Conservation (phyloP, 2,888 invertebrate species). For the Drosophila acutilabella region DNA sequence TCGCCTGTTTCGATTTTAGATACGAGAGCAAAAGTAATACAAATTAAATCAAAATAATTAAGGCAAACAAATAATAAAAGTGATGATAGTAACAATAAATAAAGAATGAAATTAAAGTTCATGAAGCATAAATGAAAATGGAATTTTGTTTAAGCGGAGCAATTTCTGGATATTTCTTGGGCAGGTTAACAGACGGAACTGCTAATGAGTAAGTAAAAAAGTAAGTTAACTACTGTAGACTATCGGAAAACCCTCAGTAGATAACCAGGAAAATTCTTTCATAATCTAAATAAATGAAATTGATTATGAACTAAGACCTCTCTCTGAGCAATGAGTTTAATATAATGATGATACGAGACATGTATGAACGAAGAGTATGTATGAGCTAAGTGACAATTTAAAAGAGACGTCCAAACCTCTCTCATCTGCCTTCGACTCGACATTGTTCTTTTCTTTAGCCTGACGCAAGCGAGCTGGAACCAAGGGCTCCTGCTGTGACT, state of each 20-base stretch:
- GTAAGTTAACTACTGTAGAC: too few relatives aligned
- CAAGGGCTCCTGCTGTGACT: conserved; percentile 86
- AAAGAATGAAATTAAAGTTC: not conserved
- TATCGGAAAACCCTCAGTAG: not conserved
- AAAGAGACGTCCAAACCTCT: conserved; percentile 85
- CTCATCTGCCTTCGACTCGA: conserved; percentile 89
- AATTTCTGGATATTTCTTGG: not conserved
- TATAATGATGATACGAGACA: conserved; percentile 17
- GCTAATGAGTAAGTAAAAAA: not conserved
- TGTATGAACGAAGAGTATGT: conserved; percentile 18
- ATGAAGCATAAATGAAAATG: conserved; percentile 1
- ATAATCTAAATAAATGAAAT: too few relatives aligned
- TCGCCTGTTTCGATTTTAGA: conserved; percentile 75
- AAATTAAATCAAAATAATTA: conserved; percentile 32
- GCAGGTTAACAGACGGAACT: conserved; percentile 9
- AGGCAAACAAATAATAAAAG: conserved; percentile 24
- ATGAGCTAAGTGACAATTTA: conserved; percentile 27
- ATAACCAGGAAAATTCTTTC: not conserved
- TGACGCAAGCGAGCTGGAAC: conserved; percentile 87
- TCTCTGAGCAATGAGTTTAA: conserved; percentile 29
- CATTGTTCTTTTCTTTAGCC: conserved; percentile 88
- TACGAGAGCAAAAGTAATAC: conserved; percentile 49
- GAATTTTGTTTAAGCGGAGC: not conserved
- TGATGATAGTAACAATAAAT: conserved; percentile 18
- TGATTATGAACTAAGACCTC: conserved; percentile 1